A percentile compares a stretch with the other conserved stretches of the same genome.
Evolutionary conservation across 2,888 invertebrate genomes (phyloP).

Genomic region (Carpatolechia fugitivella): DNA sequence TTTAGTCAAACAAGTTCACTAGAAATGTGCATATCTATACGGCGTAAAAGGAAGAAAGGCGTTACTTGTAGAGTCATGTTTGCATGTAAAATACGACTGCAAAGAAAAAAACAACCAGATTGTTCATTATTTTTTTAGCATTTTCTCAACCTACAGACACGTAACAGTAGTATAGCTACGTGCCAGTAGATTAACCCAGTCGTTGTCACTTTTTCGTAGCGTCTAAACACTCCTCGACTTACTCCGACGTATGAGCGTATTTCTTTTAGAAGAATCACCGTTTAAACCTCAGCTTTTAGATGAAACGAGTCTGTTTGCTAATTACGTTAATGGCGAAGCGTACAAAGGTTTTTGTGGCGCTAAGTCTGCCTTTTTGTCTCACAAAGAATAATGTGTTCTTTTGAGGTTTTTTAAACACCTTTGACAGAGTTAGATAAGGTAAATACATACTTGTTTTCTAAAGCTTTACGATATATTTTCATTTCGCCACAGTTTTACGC

Average conservation of each 20-base stretch:
- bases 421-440: neutral
- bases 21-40: too few species aligned
- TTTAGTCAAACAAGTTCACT: too few species aligned
- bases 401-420: neutral
- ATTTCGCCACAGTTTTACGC: too few species aligned
- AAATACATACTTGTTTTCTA: too few species aligned
- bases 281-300: constrained; percentile 35
- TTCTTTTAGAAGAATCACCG: constrained; percentile 39
- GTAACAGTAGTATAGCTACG: too few species aligned
- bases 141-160: too few species aligned
- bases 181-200: neutral
- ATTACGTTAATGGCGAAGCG: constrained; percentile 10
- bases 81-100: too few species aligned
- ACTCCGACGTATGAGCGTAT: constrained; percentile 45
- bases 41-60: too few species aligned
- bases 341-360: constrained; percentile 2
- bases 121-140: neutral
- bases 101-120: too few species aligned
- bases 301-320: constrained; percentile 7
- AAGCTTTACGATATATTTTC: too few species aligned
- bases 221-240: constrained; percentile 36
- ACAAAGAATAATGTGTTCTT: neutral
- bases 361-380: neutral
- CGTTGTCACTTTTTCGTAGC: neutral
- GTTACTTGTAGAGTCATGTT: too few species aligned